phyloP scores from a whole-genome alignment of 2,113 vertebrate genomes.

The Megaceryle maxima region DNA sequence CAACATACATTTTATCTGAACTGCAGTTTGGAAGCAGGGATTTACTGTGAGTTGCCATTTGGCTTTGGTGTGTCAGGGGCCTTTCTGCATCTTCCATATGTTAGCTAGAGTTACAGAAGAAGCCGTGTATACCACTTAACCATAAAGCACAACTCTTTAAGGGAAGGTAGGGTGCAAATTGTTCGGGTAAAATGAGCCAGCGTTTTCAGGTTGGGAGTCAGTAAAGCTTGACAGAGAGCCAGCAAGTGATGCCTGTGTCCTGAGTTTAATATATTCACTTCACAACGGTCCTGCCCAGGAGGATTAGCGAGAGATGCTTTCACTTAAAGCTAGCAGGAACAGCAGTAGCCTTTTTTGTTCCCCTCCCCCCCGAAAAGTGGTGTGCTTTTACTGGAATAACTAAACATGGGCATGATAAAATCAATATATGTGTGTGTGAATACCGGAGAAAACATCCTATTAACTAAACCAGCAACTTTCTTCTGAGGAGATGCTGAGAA shows the following conservation, averaged over 20 bases:
- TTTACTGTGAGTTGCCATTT: not conserved
- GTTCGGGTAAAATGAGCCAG: not conserved
- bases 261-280: not conserved
- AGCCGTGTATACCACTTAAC: not conserved
- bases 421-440: not conserved
- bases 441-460: constrained; percentile 11
- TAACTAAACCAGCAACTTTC: not conserved
- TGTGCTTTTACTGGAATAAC: not conserved
- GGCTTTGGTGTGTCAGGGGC: not conserved
- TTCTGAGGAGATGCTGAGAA: not conserved
- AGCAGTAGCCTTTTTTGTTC: not conserved
- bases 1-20: not conserved
- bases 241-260: not conserved
- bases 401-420: not conserved
- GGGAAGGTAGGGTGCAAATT: not conserved
- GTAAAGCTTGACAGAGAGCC: not conserved
- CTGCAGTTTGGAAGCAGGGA: not conserved
- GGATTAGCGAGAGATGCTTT: not conserved
- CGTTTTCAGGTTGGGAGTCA: not conserved
- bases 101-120: not conserved
- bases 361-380: not conserved
- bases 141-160: not conserved
- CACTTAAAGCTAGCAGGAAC: not conserved
- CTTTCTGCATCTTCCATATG: not conserved
- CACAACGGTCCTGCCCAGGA: not conserved